A percentile compares a stretch with the other conserved stretches of the same genome.
Conservation (phyloP, 2,113 vertebrate species). For the Phaetusa simplex region DNA sequence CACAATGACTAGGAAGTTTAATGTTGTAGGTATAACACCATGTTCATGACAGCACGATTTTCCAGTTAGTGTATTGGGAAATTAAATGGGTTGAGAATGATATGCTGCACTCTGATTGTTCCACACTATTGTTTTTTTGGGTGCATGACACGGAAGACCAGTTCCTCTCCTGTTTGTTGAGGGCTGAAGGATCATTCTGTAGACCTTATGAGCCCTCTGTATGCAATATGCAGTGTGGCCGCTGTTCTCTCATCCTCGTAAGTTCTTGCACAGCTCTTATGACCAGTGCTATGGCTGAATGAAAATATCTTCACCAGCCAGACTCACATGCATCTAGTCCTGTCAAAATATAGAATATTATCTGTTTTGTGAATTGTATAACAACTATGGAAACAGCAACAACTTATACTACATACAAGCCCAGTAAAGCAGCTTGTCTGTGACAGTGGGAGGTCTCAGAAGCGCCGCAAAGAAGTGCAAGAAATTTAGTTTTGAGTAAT, state of each 20-base stretch:
- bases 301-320: neutral
- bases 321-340: neutral
- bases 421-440: neutral
- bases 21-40: neutral
- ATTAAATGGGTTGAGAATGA: neutral
- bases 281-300: neutral
- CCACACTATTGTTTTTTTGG: neutral
- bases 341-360: neutral
- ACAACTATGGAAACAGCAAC: neutral
- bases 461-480: accelerated
- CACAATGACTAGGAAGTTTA: neutral
- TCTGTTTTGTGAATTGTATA: neutral
- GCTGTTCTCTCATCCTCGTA: neutral
- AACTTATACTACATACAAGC: neutral
- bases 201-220: neutral
- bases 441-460: conserved; percentile 4
- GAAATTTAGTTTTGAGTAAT: neutral
- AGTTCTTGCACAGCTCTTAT: neutral
- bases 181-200: neutral
- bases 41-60: accelerated
- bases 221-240: neutral
- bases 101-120: neutral
- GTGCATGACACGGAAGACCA: neutral
- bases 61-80: neutral
- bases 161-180: neutral